Base-by-base conservation (phyloP, 2,888 invertebrate species). In the Campoplex capitator region DNA sequence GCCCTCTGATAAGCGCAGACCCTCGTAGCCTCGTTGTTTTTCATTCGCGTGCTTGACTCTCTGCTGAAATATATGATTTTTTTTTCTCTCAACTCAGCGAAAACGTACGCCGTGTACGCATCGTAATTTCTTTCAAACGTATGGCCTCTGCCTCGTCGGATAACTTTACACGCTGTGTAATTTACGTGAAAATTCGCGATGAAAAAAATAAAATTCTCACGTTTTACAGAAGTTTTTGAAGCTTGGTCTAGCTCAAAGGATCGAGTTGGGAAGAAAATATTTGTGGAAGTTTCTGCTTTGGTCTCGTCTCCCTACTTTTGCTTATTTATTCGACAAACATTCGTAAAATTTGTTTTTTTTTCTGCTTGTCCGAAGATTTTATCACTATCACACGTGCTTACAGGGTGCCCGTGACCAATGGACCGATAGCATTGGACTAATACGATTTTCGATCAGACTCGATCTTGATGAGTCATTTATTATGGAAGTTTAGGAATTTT, bases 21-120 rank as follows among this genome's bases (percentile, higher is more conserved):
- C 51, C 51, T 51, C 65, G 11, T 54, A 38, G 67, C 75, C 62
- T 62, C n/a, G 13, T 48, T 68, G 78, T 78, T 81, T 81, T 85
- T 58, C 38, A 54, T 32, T 32, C 18, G 28, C 51, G 11, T 68
- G 35, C 28, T 28, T 32, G 48, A 58, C 75, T 65, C 51, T 18
- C 16, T 65, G 54, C n/a, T 67, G 82, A 82, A 82, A 82, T 78
- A 74, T 23, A 23, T 23, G 23, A 23, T 74, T 48, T 68, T 74
- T 58, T 77, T 82, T 78, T 80, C n/a, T n/a, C 28, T 56, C 82
- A 77, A 74, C 82, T 78, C 77, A 28, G 28, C 77, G 65, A 62
- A 65, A 32, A 35, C 51, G 28, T 58, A 28, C 48, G 48, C 28
- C 51, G 9, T 18, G 32, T 32, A 32, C 45, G 35, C 54, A 51